A percentile compares a stretch with the other conserved stretches of the same genome.
These are phyloP conservation scores for Eutolmus rufibarbis DNA, from an alignment of 2,888 invertebrate genomes.

Conservation along the genomic window DNA sequence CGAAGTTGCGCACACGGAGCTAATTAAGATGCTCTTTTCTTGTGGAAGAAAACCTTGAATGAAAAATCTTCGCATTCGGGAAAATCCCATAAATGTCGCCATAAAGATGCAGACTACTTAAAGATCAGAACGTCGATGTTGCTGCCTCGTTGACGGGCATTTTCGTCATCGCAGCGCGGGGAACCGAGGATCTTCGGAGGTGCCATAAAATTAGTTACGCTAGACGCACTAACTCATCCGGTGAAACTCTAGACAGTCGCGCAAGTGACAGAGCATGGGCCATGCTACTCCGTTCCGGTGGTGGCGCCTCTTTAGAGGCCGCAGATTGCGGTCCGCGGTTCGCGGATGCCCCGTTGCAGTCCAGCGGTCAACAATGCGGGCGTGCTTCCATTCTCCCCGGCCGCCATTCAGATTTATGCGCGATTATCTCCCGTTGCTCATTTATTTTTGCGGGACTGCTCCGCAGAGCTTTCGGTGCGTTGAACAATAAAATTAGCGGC, in stretches of 20 bases:
- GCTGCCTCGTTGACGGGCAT: background rate
- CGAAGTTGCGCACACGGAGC: background rate
- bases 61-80: background rate
- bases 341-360: background rate
- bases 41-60: background rate
- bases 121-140: background rate
- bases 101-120: background rate
- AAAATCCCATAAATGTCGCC: background rate
- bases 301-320: background rate
- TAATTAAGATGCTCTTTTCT: background rate
- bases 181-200: background rate
- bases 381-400: background rate
- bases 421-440: background rate
- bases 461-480: background rate
- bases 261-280: background rate
- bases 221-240: conserved; percentile 9
- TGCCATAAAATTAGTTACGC: conserved; percentile 9
- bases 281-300: background rate
- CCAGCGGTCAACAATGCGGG: background rate
- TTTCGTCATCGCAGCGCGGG: background rate
- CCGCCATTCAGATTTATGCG: background rate
- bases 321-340: background rate
- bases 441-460: background rate
- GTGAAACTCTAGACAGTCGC: background rate
- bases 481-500: background rate